Conservation (phyloP, 1,140 invertebrate species). For the Capitella teleta region DNA sequence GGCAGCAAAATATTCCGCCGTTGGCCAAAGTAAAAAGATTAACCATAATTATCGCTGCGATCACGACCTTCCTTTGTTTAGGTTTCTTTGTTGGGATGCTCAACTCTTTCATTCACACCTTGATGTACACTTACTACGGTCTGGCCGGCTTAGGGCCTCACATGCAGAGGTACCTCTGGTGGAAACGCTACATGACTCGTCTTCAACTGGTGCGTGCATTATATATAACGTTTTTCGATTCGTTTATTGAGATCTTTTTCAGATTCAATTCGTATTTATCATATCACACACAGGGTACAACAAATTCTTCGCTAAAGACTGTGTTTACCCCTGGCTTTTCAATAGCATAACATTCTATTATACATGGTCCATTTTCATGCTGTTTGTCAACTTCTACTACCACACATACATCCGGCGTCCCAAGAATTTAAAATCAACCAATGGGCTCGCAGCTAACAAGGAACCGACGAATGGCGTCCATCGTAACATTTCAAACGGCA, state of each 20-base stretch:
- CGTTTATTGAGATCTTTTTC: background rate
- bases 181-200: slow-evolving; percentile 40
- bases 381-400: slow-evolving; percentile 11
- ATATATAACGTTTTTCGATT: background rate
- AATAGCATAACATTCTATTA: slow-evolving; percentile 4
- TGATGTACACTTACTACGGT: slow-evolving; percentile 41
- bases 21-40: too few relatives aligned
- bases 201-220: slow-evolving; percentile 31
- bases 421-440: too few relatives aligned
- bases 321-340: slow-evolving; percentile 1
- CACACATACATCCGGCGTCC: too few relatives aligned
- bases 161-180: slow-evolving; percentile 40
- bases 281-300: slow-evolving; percentile 9
- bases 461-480: too few relatives aligned
- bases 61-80: background rate
- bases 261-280: slow-evolving; percentile 12
- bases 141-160: slow-evolving; percentile 34
- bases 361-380: slow-evolving; percentile 4
- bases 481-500: too few relatives aligned
- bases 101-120: slow-evolving; percentile 38
- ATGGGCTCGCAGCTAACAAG: too few relatives aligned
- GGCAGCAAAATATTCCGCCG: too few relatives aligned
- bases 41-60: too few relatives aligned
- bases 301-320: background rate
- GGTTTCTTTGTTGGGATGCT: slow-evolving; percentile 12